A percentile compares a stretch with the other conserved stretches of the same genome.
phyloP scores from a whole-genome alignment of 2,797 vertebrate species.

The Coreius guichenoti region DNA sequence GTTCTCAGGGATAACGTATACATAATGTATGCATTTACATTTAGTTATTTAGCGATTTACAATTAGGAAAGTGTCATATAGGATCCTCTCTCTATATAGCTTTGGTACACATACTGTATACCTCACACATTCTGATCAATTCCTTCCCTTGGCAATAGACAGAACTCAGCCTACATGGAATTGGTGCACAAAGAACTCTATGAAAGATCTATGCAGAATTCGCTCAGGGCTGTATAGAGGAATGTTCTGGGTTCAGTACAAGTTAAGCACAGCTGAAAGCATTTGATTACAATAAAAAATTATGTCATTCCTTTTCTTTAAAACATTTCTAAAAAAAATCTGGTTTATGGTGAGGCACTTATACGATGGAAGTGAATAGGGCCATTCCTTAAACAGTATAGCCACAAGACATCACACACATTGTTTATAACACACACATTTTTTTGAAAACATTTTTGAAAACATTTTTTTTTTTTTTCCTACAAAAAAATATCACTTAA shows the following conservation, averaged over 20 bases:
- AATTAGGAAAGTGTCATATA: background rate
- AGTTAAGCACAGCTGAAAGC: background rate
- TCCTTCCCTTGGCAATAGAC: background rate
- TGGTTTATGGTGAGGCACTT: background rate
- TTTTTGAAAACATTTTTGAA: too few relatives aligned
- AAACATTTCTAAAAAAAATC: background rate
- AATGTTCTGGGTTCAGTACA: background rate
- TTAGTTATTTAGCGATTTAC: background rate
- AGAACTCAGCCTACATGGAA: background rate
- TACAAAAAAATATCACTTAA: too few relatives aligned
- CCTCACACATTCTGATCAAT: slow-evolving; percentile 11
- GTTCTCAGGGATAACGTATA: slow-evolving; percentile 11
- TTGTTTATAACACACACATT: too few relatives aligned
- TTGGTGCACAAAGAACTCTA: background rate
- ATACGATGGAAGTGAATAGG: background rate
- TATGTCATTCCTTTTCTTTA: background rate
- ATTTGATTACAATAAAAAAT: background rate
- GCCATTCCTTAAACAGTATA: background rate
- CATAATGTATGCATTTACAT: background rate
- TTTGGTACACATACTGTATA: background rate
- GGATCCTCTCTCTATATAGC: background rate
- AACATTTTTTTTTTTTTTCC: too few relatives aligned
- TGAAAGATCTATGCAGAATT: background rate
- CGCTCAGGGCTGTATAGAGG: background rate
- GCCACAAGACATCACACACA: background rate